Evolutionary conservation across 1,140 invertebrate genomes (phyloP).

Genomic region (Fopius arisanus): DNA sequence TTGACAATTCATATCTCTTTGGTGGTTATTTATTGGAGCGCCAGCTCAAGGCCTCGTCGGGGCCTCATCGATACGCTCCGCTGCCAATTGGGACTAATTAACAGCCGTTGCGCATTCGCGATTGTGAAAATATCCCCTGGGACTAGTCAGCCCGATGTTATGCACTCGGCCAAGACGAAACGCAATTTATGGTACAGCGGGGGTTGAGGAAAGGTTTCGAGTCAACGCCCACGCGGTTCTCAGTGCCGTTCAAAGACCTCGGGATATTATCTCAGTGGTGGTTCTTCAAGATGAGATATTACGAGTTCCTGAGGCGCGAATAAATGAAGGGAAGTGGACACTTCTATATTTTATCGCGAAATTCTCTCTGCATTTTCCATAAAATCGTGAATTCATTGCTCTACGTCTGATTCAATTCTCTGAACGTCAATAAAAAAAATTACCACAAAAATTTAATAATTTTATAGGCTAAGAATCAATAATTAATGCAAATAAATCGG

Average conservation of each 20-base stretch:
- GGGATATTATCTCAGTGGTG: not conserved
- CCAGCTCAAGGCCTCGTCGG: constrained; percentile 25
- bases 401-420: too few species aligned
- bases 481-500: too few species aligned
- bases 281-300: not conserved
- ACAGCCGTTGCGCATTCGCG: constrained; percentile 29
- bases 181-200: constrained; percentile 21
- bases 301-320: not conserved
- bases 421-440: too few species aligned
- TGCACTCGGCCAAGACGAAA: constrained; percentile 33
- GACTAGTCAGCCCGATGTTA: constrained; percentile 31
- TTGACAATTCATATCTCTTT: not conserved
- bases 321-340: too few species aligned
- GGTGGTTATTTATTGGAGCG: constrained; percentile 2
- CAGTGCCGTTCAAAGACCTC: constrained; percentile 26
- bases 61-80: constrained; percentile 40
- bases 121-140: constrained; percentile 14
- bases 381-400: too few species aligned
- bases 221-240: constrained; percentile 21
- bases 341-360: too few species aligned
- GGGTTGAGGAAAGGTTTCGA: not conserved
- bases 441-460: too few species aligned
- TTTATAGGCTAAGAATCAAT: too few species aligned
- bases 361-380: too few species aligned
- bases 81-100: constrained; percentile 55